Conservation (phyloP, 1,140 invertebrate genomes). For the Caenorhabditis remanei region DNA sequence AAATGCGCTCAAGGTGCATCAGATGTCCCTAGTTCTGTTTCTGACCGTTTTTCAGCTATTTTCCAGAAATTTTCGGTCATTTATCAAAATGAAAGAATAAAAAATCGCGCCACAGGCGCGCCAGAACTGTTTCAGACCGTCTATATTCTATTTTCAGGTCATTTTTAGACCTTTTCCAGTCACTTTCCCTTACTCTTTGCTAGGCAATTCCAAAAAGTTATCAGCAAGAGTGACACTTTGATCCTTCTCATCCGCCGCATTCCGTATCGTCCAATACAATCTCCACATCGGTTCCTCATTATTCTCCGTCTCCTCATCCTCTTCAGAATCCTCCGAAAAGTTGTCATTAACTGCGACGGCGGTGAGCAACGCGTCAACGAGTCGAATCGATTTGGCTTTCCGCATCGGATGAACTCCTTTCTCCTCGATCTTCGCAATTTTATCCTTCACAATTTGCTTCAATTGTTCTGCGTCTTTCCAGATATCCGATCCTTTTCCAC, state of each 20-base stretch:
- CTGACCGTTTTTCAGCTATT: no score
- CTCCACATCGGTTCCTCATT: slow-evolving; percentile 85
- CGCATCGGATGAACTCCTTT: slow-evolving; percentile 57
- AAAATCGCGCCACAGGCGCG: no score
- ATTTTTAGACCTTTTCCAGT: no score
- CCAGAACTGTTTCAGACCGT: no score
- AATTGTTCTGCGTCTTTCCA: slow-evolving; percentile 83
- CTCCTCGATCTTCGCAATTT: slow-evolving; percentile 58
- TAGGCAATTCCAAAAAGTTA: slow-evolving; percentile 92
- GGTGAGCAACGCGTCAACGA: slow-evolving; percentile 81
- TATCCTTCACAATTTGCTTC: slow-evolving; percentile 56
- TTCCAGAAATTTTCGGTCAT: no score
- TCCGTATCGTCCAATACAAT: slow-evolving; percentile 85
- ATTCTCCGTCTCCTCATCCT: slow-evolving; percentile 78
- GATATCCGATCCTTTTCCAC: slow-evolving; percentile 94
- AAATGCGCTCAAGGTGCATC: no score
- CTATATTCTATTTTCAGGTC: no score
- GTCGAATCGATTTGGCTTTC: slow-evolving; percentile 70
- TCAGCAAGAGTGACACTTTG: slow-evolving; percentile 81
- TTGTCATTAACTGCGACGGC: slow-evolving; percentile 81
- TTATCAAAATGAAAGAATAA: no score
- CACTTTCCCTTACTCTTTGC: slow-evolving; percentile 80
- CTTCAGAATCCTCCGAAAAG: slow-evolving; percentile 78
- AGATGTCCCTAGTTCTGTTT: no score
- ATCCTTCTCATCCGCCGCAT: slow-evolving; percentile 78